phyloP scores from a whole-genome alignment of 1,140 invertebrate genomes.

The Phthorimaea operculella region DNA sequence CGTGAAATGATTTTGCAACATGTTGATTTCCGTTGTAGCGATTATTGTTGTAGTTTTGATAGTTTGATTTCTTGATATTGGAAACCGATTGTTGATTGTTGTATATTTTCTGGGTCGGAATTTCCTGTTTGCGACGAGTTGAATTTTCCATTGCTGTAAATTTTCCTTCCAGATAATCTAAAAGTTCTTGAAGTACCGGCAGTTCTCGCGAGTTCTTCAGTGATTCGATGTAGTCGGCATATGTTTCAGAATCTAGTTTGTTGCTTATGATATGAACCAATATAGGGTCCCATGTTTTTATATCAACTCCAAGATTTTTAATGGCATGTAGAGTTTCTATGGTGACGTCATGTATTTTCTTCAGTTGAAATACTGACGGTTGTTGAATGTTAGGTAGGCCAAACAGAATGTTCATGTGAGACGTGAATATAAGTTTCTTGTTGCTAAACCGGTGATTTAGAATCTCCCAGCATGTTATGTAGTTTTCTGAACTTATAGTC shows the following conservation, averaged over 20 bases:
- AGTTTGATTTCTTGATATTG: too few relatives aligned
- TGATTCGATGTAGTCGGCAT: not conserved
- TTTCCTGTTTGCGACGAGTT: slow-evolving; percentile 1
- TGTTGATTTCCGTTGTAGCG: too few relatives aligned
- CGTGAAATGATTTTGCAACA: too few relatives aligned
- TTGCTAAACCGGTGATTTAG: slow-evolving; percentile 1
- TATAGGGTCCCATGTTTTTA: slow-evolving; percentile 4
- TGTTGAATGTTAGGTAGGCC: not conserved
- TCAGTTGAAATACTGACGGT: not conserved
- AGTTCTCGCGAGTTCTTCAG: not conserved
- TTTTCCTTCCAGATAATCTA: slow-evolving; percentile 2
- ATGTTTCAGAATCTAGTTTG: not conserved
- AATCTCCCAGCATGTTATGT: slow-evolving; percentile 2
- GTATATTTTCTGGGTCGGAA: not conserved
- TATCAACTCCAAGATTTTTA: slow-evolving; percentile 3
- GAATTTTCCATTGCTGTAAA: slow-evolving; percentile 5
- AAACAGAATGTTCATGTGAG: not conserved
- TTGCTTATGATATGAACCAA: not conserved
- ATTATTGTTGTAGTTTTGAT: too few relatives aligned
- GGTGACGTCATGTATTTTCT: not conserved
- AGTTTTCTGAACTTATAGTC: not conserved
- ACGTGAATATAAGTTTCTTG: slow-evolving; percentile 6
- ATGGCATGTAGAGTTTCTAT: slow-evolving; percentile 3
- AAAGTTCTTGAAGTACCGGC: not conserved
- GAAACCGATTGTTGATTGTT: too few relatives aligned